These are phyloP conservation scores for Atrina japonica DNA, from an alignment of 2,888 invertebrate genomes.

Conservation along the genomic window DNA sequence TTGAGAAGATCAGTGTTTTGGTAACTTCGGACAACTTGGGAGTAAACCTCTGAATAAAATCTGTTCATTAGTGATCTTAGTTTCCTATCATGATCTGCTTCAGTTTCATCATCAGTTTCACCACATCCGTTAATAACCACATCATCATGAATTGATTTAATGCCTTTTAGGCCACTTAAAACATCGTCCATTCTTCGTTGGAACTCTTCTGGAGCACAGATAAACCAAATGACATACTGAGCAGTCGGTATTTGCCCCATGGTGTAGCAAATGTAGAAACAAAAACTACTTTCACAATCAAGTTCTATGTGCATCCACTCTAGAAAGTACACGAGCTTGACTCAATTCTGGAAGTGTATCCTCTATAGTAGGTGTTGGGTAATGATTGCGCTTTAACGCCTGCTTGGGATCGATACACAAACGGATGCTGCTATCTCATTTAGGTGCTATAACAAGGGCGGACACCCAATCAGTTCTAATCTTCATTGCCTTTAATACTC, in stretches of 20 bases:
- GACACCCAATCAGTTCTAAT: conserved; percentile 51
- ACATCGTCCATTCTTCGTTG: conserved; percentile 43
- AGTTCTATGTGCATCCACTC: conserved; percentile 35
- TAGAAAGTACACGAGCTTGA: conserved; percentile 15
- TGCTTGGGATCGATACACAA: conserved; percentile 49
- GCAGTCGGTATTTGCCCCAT: conserved; percentile 48
- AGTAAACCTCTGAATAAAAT: conserved; percentile 47
- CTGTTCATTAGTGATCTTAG: conserved; percentile 26
- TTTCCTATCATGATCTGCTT: conserved; percentile 9
- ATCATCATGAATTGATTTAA: conserved; percentile 44
- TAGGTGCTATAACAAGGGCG: conserved; percentile 38
- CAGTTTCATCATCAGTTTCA: conserved; percentile 39
- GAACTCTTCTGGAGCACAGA: conserved; percentile 42
- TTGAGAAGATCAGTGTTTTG: conserved; percentile 22
- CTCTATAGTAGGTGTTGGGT: conserved; percentile 28
- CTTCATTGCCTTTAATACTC: conserved; percentile 28
- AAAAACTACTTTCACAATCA: conserved; percentile 38
- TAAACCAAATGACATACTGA: conserved; percentile 48
- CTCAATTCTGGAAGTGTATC: conserved; percentile 29
- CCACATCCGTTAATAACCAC: conserved; percentile 42
- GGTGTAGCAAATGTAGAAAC: conserved; percentile 51
- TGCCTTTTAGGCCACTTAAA: conserved; percentile 35
- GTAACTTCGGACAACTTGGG: conserved; percentile 40
- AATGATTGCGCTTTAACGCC: conserved; percentile 38
- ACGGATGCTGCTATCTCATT: too few relatives aligned